Evolutionary conservation across 1,140 invertebrate species (phyloP).

Genomic region (Panagrolaimus sp.): DNA sequence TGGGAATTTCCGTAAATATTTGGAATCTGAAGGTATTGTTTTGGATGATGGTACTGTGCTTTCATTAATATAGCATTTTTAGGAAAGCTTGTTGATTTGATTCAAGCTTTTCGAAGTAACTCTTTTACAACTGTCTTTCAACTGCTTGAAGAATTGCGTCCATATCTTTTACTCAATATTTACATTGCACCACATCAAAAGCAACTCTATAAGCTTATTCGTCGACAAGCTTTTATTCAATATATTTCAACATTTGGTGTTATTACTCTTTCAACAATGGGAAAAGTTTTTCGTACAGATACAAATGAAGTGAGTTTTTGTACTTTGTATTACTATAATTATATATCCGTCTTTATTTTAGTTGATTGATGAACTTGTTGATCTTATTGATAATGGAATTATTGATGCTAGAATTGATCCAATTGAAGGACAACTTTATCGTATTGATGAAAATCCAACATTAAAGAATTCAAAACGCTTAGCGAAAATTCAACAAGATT

Average conservation of each 20-base stretch:
- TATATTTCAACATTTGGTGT: slow-evolving; percentile 81
- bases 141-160: slow-evolving; percentile 81
- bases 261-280: slow-evolving; percentile 93
- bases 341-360: slow-evolving; percentile 65
- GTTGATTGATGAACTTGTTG: slow-evolving; percentile 94
- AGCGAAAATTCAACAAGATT: slow-evolving; percentile 25
- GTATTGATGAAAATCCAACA: slow-evolving; percentile 28
- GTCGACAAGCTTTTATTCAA: slow-evolving; percentile 83
- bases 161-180: slow-evolving; percentile 77
- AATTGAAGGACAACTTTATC: slow-evolving; percentile 34
- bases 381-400: slow-evolving; percentile 88
- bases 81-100: slow-evolving; percentile 81
- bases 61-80: too few relatives aligned
- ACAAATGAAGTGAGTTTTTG: slow-evolving; percentile 60
- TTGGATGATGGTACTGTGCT: too few relatives aligned
- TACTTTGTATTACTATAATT: too few relatives aligned
- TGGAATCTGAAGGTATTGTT: slow-evolving; percentile 81
- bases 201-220: slow-evolving; percentile 83
- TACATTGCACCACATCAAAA: slow-evolving; percentile 92
- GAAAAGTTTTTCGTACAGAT: slow-evolving; percentile 84
- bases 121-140: slow-evolving; percentile 93
- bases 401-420: slow-evolving; percentile 91
- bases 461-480: slow-evolving; percentile 32
- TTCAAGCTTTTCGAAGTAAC: slow-evolving; percentile 96
- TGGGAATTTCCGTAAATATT: slow-evolving; percentile 92